phyloP scores from a whole-genome alignment of 2,113 vertebrate genomes.

The Edolisoma coerulescens region DNA sequence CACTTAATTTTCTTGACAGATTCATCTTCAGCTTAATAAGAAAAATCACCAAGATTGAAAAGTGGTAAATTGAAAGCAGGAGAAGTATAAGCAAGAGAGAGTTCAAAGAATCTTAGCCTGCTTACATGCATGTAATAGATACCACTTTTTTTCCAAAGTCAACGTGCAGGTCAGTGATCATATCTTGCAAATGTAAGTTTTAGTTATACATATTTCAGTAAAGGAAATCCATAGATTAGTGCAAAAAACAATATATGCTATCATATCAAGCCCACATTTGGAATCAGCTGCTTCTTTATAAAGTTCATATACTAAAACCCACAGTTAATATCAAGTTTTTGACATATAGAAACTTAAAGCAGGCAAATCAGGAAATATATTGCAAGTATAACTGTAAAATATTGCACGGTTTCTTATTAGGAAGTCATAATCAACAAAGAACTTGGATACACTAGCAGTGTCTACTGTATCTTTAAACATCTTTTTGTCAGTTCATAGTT shows the following conservation, averaged over 20 bases:
- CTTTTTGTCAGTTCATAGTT: neutral
- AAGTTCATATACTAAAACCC: neutral
- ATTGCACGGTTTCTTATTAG: neutral
- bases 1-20: neutral
- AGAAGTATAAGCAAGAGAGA: neutral
- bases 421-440: neutral
- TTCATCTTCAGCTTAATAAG: neutral
- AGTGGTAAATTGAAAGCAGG: neutral
- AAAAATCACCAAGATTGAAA: neutral
- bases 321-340: neutral
- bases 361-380: neutral
- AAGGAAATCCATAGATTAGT: neutral
- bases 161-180: neutral
- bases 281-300: neutral
- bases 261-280: neutral
- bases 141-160: neutral
- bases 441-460: neutral
- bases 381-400: neutral
- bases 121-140: neutral
- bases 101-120: neutral
- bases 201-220: neutral
- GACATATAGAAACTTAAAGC: neutral
- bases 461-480: neutral
- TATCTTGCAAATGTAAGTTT: neutral
- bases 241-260: neutral